Base-by-base conservation (phyloP, 2,797 vertebrate species). In the Parotocinclus haroldoi region DNA sequence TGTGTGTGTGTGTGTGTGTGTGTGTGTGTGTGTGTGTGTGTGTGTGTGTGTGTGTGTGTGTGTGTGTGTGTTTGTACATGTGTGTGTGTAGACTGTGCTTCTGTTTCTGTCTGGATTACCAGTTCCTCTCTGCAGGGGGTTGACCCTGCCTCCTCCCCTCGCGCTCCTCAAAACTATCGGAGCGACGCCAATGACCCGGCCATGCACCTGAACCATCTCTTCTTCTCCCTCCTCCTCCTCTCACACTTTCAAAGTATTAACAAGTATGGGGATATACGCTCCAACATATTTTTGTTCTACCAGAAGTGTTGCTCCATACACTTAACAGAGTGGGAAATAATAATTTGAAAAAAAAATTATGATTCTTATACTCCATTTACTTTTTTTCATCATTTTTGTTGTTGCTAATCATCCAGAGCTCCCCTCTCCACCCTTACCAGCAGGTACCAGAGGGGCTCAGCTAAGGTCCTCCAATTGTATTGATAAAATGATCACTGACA, bases 151-250 rank as follows among this genome's bases (percentile, higher is more conserved):
- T 63, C 49, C 63, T 56, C 66, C 50, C 63, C 19, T 46, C 49
- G 50, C 62, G 69, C 75, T 58, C 73, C 73, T 68, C 74, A 64
- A 73, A 89, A 87, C 86, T 83, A 87, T 81, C 78, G 63, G 85
- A 89, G 86, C 88, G 85, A 82, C 83, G 76, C 89, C 84, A 86
- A 82, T 90, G 87, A 86, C 88, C 89, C 81, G 70, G 76, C 82
- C 69, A 74, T 90, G 87, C 87, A 89, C 89, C 86, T 87, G 84
- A 80, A 63, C 67, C 9, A 64, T 79, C 79, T 76, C 51, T 60
- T 58, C 65, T 49, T 69, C 50, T 16, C 46, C 44, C 38, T 44
- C 8, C 49, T 65, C 40, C 10, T 42, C 10, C 40, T 42, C 40
- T 42, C 40, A 42, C 40, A 42, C 40, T 37, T 12, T n/a, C 27